Evolutionary conservation across 2,888 invertebrate species (phyloP), one percentile per base, ranked within the genome.

Genomic region (Ethmia dodecea): DNA sequence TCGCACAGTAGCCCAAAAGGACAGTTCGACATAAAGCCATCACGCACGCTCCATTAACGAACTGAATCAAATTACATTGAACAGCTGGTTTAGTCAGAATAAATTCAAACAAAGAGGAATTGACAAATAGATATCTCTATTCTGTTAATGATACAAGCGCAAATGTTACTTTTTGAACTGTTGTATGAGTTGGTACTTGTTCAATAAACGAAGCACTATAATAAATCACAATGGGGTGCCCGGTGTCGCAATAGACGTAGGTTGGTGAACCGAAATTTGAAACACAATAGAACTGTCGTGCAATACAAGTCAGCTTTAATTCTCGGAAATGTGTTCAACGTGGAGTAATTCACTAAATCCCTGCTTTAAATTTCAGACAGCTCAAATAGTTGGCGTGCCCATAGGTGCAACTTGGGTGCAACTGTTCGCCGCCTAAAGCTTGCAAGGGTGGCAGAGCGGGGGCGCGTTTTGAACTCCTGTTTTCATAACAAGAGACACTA

Each of bases 1-100:
- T 10, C 12, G 6, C 43, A 45, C 52, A 38, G 53, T 51, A 57
- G 55, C 52, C 37, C 48, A 34, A 48, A 59, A 50, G 47, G 48
- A 48, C 52, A 55, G 50, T 64, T 55, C 50, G 51, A 58, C 52
- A 71, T 66, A 55, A 63, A 63, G 49, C 52, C 53, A 60, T 66
- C 66, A 57, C 66, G 70, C 60, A 61, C 72, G 69, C 68, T 68
- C 75, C 74, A 77, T 79, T 79, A 72, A 64, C 53, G 59, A 65
- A 60, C 58, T 62, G 76, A 71, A 74, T 79, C 76, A 69, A 71
- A 76, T 79, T 76, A 65, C 77, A 71, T 66, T 62, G 70, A 71
- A 74, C 81, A 83, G 72, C 78, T 83, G 80, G 62, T 63, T 56
- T 49, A 11, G 51, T 47, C 50, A 32, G 48, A 52, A 50, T 57